These are phyloP conservation scores for Perdita meconis DNA, from an alignment of 2,888 invertebrate species.

Conservation along the genomic window DNA sequence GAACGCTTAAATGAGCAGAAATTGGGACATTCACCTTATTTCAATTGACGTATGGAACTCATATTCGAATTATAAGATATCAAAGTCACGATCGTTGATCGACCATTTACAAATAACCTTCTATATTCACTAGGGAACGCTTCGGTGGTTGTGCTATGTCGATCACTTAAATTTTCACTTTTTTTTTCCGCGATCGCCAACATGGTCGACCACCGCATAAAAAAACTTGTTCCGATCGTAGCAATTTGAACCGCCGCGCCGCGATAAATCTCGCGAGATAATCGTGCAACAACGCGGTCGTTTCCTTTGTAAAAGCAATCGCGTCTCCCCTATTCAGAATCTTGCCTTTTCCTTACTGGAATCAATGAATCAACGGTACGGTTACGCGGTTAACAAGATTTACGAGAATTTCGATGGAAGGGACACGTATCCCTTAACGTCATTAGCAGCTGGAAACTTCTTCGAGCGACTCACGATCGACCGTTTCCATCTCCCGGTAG, in stretches of 20 bases:
- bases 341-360: slow-evolving; percentile 52
- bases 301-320: slow-evolving; percentile 56
- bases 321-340: slow-evolving; percentile 41
- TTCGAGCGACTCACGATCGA: slow-evolving; percentile 28
- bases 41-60: too few species aligned
- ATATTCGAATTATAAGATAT: too few species aligned
- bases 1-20: too few species aligned
- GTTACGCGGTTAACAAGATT: slow-evolving; percentile 56
- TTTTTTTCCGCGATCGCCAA: too few species aligned
- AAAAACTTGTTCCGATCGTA: slow-evolving; percentile 26
- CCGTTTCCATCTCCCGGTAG: slow-evolving; percentile 41
- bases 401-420: slow-evolving; percentile 59
- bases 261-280: slow-evolving; percentile 45
- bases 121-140: too few species aligned
- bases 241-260: slow-evolving; percentile 30
- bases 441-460: slow-evolving; percentile 66
- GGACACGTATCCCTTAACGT: slow-evolving; percentile 66
- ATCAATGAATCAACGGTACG: slow-evolving; percentile 53
- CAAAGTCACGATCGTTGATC: too few species aligned
- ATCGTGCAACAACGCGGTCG: slow-evolving; percentile 35
- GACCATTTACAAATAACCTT: too few species aligned
- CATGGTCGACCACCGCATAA: too few species aligned
- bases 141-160: too few species aligned
- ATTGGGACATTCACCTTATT: too few species aligned
- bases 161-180: too few species aligned